Conservation (phyloP, 2,113 vertebrate genomes). For the Syrrhaptes paradoxus region DNA sequence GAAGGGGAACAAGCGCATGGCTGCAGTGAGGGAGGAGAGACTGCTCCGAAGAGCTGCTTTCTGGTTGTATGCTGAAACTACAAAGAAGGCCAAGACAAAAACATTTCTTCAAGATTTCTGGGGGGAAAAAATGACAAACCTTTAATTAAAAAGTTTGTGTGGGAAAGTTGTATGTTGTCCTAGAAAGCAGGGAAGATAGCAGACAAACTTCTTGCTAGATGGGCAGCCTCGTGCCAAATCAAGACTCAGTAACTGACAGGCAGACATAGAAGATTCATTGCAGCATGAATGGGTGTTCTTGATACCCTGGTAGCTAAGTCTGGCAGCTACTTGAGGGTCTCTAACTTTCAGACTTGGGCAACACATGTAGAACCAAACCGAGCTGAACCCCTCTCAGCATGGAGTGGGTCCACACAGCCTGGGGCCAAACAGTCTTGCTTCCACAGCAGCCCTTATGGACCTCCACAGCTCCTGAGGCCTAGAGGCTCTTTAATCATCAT, state of each 20-base stretch:
- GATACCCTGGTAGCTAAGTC: background rate
- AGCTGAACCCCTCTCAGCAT: rapidly evolving
- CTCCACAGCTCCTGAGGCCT: background rate
- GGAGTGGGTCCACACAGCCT: background rate
- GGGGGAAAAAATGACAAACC: background rate
- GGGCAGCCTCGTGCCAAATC: background rate
- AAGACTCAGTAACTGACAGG: background rate
- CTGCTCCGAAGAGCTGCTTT: background rate
- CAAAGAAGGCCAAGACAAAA: background rate
- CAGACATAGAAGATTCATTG: background rate
- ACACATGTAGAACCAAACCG: rapidly evolving
- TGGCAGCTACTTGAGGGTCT: background rate
- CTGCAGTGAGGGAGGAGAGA: background rate
- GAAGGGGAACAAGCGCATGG: background rate
- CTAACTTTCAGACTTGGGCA: background rate
- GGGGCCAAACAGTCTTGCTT: background rate
- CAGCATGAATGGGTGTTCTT: background rate
- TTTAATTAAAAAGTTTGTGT: conserved; percentile 5
- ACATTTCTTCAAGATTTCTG: background rate
- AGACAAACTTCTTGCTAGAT: background rate
- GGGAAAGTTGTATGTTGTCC: background rate
- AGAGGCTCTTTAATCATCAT: background rate
- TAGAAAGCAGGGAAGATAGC: background rate
- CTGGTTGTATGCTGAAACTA: background rate
- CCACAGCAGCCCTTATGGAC: background rate